phyloP scores from a whole-genome alignment of 1,140 invertebrate genomes.

The Lasaia peninsularis region DNA sequence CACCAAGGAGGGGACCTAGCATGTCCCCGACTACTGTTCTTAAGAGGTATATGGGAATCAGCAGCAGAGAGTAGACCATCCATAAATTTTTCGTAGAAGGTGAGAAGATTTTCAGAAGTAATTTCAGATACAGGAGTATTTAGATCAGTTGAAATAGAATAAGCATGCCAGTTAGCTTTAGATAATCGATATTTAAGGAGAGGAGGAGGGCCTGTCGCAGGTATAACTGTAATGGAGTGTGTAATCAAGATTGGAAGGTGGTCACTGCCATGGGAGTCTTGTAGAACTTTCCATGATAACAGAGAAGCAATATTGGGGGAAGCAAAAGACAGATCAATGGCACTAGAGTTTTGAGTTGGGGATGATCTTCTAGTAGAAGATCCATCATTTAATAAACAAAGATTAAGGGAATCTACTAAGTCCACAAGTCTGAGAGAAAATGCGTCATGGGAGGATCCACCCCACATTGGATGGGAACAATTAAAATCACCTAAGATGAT shows the following conservation, averaged over 20 bases:
- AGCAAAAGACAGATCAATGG: conserved; percentile 1
- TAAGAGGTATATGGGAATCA: not conserved
- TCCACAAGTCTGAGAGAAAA: no score
- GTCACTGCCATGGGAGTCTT: conserved; percentile 4
- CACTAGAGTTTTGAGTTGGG: conserved; percentile 4
- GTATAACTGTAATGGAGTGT: not conserved
- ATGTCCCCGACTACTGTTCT: not conserved
- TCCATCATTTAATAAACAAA: conserved; percentile 16
- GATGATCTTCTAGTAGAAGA: not conserved
- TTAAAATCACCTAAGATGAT: no score
- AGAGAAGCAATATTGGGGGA: conserved; percentile 5
- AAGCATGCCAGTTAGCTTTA: not conserved
- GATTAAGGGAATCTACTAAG: not conserved
- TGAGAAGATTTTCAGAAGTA: no score
- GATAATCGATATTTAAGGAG: not conserved
- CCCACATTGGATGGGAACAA: not conserved
- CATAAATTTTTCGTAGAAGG: not conserved
- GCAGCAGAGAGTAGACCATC: not conserved
- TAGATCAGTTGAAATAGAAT: no score
- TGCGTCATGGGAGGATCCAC: no score
- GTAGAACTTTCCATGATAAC: not conserved
- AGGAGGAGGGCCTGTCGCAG: no score
- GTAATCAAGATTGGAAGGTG: conserved; percentile 10
- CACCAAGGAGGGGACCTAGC: conserved; percentile 4
- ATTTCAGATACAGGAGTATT: no score